These are phyloP conservation scores for Apodemia hepburni DNA, from an alignment of 2,888 invertebrate genomes.

Conservation along the genomic window DNA sequence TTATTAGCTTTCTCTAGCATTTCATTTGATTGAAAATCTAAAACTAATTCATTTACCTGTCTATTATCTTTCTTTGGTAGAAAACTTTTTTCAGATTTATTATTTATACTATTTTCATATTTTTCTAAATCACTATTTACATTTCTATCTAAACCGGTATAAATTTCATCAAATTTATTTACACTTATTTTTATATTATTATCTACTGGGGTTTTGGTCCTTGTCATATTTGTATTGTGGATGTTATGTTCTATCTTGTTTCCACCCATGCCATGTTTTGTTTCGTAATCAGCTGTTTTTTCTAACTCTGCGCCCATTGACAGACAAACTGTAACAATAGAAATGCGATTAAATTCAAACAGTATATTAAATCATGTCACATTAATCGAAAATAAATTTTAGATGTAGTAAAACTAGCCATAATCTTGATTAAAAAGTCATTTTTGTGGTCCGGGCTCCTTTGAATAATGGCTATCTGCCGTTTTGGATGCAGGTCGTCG, in stretches of 20 bases:
- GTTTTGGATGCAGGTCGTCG: no score
- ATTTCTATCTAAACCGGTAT: conserved; percentile 35
- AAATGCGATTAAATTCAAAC: conserved; percentile 6
- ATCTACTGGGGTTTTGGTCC: conserved; percentile 24
- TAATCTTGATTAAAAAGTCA: no score
- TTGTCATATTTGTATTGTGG: conserved; percentile 27
- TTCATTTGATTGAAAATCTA: no score
- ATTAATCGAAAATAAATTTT: no score
- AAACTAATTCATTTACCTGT: no score
- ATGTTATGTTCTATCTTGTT: conserved; percentile 30
- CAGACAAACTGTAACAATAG: conserved; percentile 60
- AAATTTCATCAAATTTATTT: conserved; percentile 38
- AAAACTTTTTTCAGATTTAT: conserved; percentile 5
- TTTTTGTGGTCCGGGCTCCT: no score
- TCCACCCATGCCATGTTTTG: conserved; percentile 30
- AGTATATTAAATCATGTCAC: no score
- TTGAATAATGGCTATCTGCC: no score
- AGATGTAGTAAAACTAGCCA: no score
- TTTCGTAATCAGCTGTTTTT: conserved; percentile 55
- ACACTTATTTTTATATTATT: conserved; percentile 25
- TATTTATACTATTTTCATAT: conserved; percentile 22
- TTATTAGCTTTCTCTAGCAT: no score
- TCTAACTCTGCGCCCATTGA: conserved; percentile 47
- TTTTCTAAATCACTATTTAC: conserved; percentile 20
- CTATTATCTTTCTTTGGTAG: no score